Evolutionary conservation across 2,888 invertebrate species (phyloP), one percentile per base, ranked within the genome.

Genomic region (Meghimatium bilineatum): DNA sequence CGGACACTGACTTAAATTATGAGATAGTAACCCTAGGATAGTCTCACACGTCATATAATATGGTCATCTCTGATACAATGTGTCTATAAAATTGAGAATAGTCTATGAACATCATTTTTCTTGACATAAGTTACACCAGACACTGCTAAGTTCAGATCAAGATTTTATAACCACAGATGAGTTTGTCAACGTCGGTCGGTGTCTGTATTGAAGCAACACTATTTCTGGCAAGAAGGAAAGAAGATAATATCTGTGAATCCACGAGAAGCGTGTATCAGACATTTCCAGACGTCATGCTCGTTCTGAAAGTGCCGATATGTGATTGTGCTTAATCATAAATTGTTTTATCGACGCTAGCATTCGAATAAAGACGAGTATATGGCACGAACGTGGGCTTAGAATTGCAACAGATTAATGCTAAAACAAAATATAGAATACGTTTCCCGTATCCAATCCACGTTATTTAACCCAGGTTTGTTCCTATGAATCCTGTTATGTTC

Each of bases 401-500:
- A 36, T 14, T 71, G 8, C 26, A 38, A 36, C 36, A 38, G 38
- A 38, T 36, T 38, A 36, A 26, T 38, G 26, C 36, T 38, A 8
- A 71, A 69, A 3, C 38, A 38, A 71, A 71, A 20, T 71, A 38
- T 71, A 38, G 38, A 71, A 36, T 36, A 26, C 38, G 36, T 71
- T 71, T 38, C 38, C 71, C 23, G 1, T 26, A 8, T 71, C 71
- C 38, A 26, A 38, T 8, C 71, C 38, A 38, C 26, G 38, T 38
- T 71, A 69, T 69, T 69, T 34, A 71, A 71, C 38, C 20, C 71
- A 26, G 6, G n/a, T 71, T 66, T 71, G 71, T 38, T 71, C 71
- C 5, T 38, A 38, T 71, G 71, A 26, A 38, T 71, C 71, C 5
- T n/a, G 23, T 1, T 38, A 6, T 38, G 3, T 71, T 26, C 20